Evolutionary conservation across 2,113 vertebrate species (phyloP).

Genomic region (Lipophrys pholis): DNA sequence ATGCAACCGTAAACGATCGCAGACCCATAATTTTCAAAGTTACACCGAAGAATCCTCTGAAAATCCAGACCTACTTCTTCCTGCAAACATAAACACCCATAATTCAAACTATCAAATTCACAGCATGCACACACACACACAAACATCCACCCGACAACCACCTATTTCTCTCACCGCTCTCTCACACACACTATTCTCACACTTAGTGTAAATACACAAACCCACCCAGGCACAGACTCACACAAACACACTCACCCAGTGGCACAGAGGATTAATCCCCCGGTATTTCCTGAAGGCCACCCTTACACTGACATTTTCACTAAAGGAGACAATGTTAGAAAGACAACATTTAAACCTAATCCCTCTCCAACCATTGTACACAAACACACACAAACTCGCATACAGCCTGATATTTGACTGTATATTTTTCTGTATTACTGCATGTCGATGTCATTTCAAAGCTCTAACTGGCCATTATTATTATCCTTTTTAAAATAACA

Average conservation of each 20-base stretch:
- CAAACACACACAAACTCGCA: constrained; percentile 16
- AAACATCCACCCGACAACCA: constrained; percentile 25
- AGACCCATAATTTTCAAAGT: neutral
- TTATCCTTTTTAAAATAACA: neutral
- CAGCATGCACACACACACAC: constrained; percentile 29
- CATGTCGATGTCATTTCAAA: neutral
- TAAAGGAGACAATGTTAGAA: constrained; percentile 26
- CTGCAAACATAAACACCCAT: constrained; percentile 38
- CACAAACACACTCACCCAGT: constrained; percentile 44
- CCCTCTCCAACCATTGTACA: constrained; percentile 4
- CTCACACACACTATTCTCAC: constrained; percentile 34
- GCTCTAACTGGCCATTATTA: neutral
- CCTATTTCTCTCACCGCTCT: neutral
- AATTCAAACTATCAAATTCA: constrained; percentile 24
- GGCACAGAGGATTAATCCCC: constrained; percentile 55
- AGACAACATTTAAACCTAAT: constrained; percentile 41
- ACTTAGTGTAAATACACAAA: constrained; percentile 55
- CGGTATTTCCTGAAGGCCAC: constrained; percentile 68
- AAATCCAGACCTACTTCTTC: constrained; percentile 9
- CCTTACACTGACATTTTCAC: constrained; percentile 44
- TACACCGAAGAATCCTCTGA: constrained; percentile 1
- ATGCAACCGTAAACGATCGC: constrained; percentile 26
- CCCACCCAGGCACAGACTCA: constrained; percentile 44
- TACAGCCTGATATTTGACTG: neutral
- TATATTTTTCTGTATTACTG: neutral